phyloP scores from a whole-genome alignment of 2,113 vertebrate genomes.

The Indicator indicator region DNA sequence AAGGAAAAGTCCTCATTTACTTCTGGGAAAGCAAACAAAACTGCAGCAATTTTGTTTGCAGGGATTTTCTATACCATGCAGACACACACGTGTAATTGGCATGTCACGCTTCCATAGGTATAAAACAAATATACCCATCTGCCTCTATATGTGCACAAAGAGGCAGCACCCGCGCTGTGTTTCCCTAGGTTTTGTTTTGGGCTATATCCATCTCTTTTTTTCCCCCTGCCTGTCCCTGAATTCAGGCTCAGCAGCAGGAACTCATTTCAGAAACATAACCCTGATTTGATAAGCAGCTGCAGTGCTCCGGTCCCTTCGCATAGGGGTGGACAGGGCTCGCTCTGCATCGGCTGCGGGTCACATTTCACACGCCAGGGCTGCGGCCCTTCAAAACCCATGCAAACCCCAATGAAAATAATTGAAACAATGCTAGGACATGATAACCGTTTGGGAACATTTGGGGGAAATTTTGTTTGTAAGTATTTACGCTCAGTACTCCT shows the following conservation, averaged over 20 bases:
- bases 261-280: constrained; percentile 75
- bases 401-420: constrained; percentile 24
- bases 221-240: constrained; percentile 55
- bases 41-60: neutral
- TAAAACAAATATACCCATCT: neutral
- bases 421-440: neutral
- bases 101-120: neutral
- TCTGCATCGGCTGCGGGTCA: constrained; percentile 13
- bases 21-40: neutral
- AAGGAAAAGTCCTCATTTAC: neutral
- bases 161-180: neutral
- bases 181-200: constrained; percentile 63
- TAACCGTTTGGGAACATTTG: constrained; percentile 7
- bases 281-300: constrained; percentile 79
- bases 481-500: constrained; percentile 9
- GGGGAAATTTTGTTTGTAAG: constrained; percentile 47
- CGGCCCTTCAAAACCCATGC: constrained; percentile 9
- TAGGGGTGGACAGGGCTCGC: constrained; percentile 56
- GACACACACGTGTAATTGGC: neutral
- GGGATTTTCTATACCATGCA: neutral
- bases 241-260: constrained; percentile 75
- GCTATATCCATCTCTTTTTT: constrained; percentile 38
- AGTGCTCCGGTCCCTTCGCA: constrained; percentile 55
- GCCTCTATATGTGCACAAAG: neutral
- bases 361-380: constrained; percentile 52